These are phyloP conservation scores for Athripsodes cinereus DNA, from an alignment of 2,888 invertebrate species.

Conservation along the genomic window DNA sequence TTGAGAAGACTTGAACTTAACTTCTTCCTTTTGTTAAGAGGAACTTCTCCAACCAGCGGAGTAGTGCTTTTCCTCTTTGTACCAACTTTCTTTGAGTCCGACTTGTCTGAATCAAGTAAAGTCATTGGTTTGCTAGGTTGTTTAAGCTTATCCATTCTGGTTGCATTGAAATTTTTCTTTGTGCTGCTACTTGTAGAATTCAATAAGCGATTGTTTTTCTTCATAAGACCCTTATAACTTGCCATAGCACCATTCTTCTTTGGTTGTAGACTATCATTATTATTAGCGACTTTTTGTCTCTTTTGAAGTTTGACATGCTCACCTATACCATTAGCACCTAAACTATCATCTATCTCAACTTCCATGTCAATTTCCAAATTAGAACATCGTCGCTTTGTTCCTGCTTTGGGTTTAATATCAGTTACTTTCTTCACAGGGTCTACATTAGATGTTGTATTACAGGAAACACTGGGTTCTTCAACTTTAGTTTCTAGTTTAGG, in stretches of 20 bases:
- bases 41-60: conserved; percentile 13
- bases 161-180: conserved; percentile 38
- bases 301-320: conserved; percentile 50
- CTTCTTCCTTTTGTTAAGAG: conserved; percentile 33
- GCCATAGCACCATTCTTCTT: conserved; percentile 28
- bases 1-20: conserved; percentile 23
- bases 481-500: conserved; percentile 38
- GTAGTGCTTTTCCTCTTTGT: conserved; percentile 32
- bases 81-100: conserved; percentile 26
- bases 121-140: conserved; percentile 10
- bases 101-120: conserved; percentile 24
- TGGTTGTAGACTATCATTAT: conserved; percentile 20
- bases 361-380: conserved; percentile 49
- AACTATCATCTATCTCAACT: conserved; percentile 42
- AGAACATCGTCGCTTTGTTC: conserved; percentile 44
- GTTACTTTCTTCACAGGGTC: conserved; percentile 33
- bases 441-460: conserved; percentile 27
- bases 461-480: conserved; percentile 39
- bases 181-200: conserved; percentile 38
- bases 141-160: conserved; percentile 29
- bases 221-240: conserved; percentile 33
- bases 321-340: conserved; percentile 48
- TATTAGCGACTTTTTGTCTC: conserved; percentile 42
- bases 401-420: conserved; percentile 36
- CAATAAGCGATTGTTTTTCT: conserved; percentile 40